Conservation (phyloP, 2,888 invertebrate genomes). For the Octodonta nipae region DNA sequence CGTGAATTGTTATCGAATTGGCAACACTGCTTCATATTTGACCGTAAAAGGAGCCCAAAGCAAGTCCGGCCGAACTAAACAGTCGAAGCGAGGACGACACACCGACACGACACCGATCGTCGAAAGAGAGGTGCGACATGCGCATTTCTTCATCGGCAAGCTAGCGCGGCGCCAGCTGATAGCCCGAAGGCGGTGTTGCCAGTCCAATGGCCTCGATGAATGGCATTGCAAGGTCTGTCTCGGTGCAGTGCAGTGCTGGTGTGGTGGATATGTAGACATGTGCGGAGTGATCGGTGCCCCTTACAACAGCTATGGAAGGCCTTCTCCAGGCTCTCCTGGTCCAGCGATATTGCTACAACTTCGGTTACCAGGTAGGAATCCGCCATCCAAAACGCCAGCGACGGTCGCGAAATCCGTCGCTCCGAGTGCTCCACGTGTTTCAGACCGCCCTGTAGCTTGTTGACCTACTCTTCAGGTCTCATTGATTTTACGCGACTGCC, state of each 20-base stretch:
- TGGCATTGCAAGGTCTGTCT: conserved; percentile 44
- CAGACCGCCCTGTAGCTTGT: conserved; percentile 18
- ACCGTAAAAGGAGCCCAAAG: no score
- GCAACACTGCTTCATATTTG: no score
- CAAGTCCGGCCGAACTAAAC: no score
- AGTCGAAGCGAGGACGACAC: no score
- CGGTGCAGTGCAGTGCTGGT: conserved; percentile 34
- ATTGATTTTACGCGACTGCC: conserved; percentile 1
- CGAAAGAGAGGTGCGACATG: background rate
- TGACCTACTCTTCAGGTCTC: conserved; percentile 23
- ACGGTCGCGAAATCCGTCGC: conserved; percentile 5
- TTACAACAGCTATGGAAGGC: conserved; percentile 32
- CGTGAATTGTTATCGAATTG: no score
- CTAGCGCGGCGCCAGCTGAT: conserved; percentile 1
- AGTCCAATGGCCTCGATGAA: conserved; percentile 55
- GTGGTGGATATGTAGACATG: conserved; percentile 16
- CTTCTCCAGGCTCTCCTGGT: conserved; percentile 36
- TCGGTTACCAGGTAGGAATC: conserved; percentile 29
- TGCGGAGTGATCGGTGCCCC: background rate
- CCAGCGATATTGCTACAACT: conserved; percentile 26
- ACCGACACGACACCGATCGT: no score
- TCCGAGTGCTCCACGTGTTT: conserved; percentile 14
- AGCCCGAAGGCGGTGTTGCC: conserved; percentile 15
- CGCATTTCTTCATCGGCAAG: no score
- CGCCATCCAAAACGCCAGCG: conserved; percentile 1